A percentile compares a stretch with the other conserved stretches of the same genome.
phyloP scores from a whole-genome alignment of 2,888 invertebrate species.

The Xestia ashworthii region DNA sequence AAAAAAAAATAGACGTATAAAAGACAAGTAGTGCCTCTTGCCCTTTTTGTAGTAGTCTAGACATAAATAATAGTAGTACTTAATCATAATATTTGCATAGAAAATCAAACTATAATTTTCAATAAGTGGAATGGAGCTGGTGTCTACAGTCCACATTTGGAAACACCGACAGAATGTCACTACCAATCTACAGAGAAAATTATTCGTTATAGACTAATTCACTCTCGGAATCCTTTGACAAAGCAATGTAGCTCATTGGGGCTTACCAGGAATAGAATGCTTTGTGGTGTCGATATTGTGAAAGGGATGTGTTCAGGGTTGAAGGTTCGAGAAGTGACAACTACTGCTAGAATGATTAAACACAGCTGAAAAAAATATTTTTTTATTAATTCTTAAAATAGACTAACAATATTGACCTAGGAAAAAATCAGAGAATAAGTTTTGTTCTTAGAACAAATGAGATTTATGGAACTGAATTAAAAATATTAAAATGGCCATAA shows the following conservation, averaged over 20 bases:
- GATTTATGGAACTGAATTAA: neutral
- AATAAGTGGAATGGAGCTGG: neutral
- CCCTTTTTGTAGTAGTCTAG: too few relatives aligned
- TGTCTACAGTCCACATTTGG: neutral
- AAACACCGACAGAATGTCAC: neutral
- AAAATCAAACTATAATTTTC: neutral
- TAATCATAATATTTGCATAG: too few relatives aligned
- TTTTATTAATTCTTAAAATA: neutral
- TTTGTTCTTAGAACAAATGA: neutral
- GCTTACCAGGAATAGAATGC: neutral
- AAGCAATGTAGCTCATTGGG: too few relatives aligned
- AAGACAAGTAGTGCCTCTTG: too few relatives aligned
- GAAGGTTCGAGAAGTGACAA: neutral
- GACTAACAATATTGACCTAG: neutral
- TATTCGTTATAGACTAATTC: neutral
- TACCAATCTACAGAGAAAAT: neutral
- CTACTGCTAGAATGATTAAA: neutral
- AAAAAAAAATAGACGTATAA: too few relatives aligned
- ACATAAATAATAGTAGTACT: too few relatives aligned
- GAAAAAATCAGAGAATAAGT: neutral
- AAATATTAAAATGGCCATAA: neutral
- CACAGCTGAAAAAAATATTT: too few relatives aligned
- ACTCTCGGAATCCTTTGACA: slow-evolving; percentile 3
- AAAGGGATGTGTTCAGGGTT: neutral
- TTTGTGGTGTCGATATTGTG: neutral